Conservation (phyloP, 2,113 vertebrate genomes). For the Solea senegalensis region DNA sequence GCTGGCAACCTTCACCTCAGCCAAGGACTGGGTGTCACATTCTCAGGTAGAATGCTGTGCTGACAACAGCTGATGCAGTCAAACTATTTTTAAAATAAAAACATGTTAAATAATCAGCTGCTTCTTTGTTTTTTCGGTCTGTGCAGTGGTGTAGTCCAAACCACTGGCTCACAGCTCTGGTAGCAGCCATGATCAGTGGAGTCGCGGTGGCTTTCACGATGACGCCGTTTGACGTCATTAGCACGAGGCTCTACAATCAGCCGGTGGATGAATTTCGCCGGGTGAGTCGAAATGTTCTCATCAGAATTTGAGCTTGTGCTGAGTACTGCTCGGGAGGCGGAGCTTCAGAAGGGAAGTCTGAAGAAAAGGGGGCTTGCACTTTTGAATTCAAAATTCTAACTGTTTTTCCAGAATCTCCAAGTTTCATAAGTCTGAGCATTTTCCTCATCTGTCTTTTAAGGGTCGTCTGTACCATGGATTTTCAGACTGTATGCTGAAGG, state of each 20-base stretch:
- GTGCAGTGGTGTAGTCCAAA: conserved; percentile 85
- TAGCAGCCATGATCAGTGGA: conserved; percentile 89
- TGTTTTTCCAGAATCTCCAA: neutral
- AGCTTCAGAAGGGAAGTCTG: no score
- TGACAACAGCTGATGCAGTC: neutral
- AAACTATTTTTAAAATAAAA: neutral
- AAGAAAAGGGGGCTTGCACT: no score
- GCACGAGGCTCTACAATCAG: conserved; percentile 96
- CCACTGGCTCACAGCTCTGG: conserved; percentile 88
- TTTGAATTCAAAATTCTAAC: no score
- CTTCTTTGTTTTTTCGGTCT: conserved; percentile 20
- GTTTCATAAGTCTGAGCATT: neutral
- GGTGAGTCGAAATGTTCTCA: conserved; percentile 74
- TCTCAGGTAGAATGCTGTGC: conserved; percentile 68
- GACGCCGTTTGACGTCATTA: conserved; percentile 94
- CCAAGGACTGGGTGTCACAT: conserved; percentile 88
- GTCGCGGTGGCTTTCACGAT: conserved; percentile 88
- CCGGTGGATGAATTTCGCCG: conserved; percentile 85
- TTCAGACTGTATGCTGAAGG: conserved; percentile 88
- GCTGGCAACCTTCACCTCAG: conserved; percentile 89
- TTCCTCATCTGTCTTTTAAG: conserved; percentile 67
- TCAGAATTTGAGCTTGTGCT: neutral
- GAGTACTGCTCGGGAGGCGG: neutral
- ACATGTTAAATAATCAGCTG: neutral
- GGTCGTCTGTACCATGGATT: conserved; percentile 89